Evolutionary conservation across 1,140 invertebrate genomes (phyloP).

Genomic region (Lasioglossum baleicum): DNA sequence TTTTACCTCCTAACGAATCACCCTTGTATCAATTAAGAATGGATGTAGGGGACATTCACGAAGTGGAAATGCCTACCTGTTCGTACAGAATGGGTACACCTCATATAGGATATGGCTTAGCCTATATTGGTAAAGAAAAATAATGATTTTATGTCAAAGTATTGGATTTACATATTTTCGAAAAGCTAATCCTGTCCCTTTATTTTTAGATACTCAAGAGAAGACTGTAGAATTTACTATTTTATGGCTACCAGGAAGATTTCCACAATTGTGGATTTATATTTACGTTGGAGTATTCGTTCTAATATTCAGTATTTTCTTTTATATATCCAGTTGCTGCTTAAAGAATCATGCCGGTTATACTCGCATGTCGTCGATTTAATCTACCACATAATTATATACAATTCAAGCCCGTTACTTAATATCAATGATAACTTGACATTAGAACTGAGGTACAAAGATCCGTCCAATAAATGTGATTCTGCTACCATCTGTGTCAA

Average conservation of each 20-base stretch:
- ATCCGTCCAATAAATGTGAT: constrained; percentile 57
- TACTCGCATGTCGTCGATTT: constrained; percentile 60
- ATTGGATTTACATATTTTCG: not conserved
- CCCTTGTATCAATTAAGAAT: constrained; percentile 78
- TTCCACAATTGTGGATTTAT: constrained; percentile 73
- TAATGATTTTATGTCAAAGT: not conserved
- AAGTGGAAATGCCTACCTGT: constrained; percentile 94
- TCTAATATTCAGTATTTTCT: constrained; percentile 62
- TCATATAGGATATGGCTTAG: constrained; percentile 91
- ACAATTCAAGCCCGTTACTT: constrained; percentile 7
- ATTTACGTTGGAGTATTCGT: constrained; percentile 62
- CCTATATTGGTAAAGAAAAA: constrained; percentile 85
- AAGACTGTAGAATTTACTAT: constrained; percentile 77
- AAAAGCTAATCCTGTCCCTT: constrained; percentile 28
- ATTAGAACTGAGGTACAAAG: constrained; percentile 42
- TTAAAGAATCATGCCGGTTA: constrained; percentile 64
- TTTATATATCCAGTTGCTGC: constrained; percentile 63
- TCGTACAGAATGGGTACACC: constrained; percentile 95
- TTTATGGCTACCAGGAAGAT: constrained; percentile 78
- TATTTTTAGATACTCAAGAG: constrained; percentile 76
- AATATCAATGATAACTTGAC: constrained; percentile 49
- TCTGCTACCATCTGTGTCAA: constrained; percentile 42
- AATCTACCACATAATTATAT: constrained; percentile 18
- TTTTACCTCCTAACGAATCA: constrained; percentile 78
- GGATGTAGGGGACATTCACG: constrained; percentile 83